Base-by-base conservation (phyloP, 2,113 vertebrate species). In the Fulmarus glacialis region DNA sequence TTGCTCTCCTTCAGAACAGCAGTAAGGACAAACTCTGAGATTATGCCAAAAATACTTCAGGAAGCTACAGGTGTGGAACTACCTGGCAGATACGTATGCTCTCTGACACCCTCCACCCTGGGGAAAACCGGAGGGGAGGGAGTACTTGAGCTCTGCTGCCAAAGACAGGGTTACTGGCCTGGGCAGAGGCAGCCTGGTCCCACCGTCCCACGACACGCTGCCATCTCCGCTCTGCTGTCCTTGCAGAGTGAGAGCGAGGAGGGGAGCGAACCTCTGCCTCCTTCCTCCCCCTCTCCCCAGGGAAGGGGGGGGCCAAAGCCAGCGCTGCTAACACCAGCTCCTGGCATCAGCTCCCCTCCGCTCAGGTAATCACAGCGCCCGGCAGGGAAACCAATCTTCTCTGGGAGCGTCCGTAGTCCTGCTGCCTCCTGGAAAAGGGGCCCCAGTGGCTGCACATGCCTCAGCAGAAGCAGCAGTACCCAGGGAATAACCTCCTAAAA, bases 171-270 rank as follows among this genome's bases (percentile, higher is more conserved):
- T 27, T 64, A 7, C 8, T 18, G n/a, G 48, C 34, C n/a, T 2
- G 24, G 40, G 40, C 27, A 71, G 36, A 62, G 47, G 59, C 60
- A 93, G 59, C 53, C 24, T 26, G 11, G 56, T 63, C 50, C 52
- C 42, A 58, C 63, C 36, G 19, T 20, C 34, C 22, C 0, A 0
- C 1, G 1, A 40, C 30, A 45, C 0, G 0, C 3, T 59, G 47
- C 36, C 72, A 16, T 23, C 66, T 64, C 81, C 64, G 72, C 63
- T 60, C 18, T 36, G 53, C 42, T 55, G 45, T 19, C 55, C 23
- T 50, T 36, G 23, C 3, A 1, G 68, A 77, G 59, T 0, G 24
- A 75, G 48, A 43, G 47, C 6, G 6, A 50, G 26, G 50, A 55
- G 16, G 4, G 23, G 10, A 81, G 6, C 1, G 0, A 4, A 21